Conservation (phyloP, 2,797 vertebrate species). For the Esox lucius region DNA sequence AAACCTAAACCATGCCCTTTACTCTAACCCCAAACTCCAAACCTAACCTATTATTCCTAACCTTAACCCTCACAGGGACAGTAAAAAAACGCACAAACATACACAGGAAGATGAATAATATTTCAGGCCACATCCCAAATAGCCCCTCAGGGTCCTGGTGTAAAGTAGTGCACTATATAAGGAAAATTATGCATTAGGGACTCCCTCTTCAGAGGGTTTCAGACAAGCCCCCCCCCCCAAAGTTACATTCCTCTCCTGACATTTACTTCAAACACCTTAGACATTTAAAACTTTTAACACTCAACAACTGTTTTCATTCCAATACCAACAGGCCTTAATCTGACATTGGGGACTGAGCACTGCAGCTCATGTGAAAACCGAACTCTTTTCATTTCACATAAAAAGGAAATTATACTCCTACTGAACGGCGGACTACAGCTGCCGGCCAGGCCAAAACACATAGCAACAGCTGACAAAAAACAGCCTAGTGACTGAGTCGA, state of each 20-base stretch:
- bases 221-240: not conserved
- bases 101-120: not conserved
- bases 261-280: slow-evolving; percentile 2
- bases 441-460: not conserved
- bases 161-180: not conserved
- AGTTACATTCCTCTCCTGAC: not conserved
- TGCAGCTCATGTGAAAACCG: not conserved
- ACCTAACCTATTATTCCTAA: too few species aligned
- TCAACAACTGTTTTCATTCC: slow-evolving; percentile 10
- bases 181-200: not conserved
- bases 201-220: not conserved
- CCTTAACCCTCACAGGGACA: too few species aligned
- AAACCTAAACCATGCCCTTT: too few species aligned
- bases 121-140: not conserved
- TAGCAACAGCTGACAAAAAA: not conserved
- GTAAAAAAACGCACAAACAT: not conserved
- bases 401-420: not conserved
- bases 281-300: not conserved
- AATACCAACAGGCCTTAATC: slow-evolving; percentile 9
- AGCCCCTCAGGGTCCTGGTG: too few species aligned
- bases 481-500: not conserved
- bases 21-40: too few species aligned
- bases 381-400: slow-evolving; percentile 6
- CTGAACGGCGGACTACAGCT: not conserved
- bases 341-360: not conserved